Evolutionary conservation across 2,888 invertebrate species (phyloP).

Genomic region (Blera fallax): DNA sequence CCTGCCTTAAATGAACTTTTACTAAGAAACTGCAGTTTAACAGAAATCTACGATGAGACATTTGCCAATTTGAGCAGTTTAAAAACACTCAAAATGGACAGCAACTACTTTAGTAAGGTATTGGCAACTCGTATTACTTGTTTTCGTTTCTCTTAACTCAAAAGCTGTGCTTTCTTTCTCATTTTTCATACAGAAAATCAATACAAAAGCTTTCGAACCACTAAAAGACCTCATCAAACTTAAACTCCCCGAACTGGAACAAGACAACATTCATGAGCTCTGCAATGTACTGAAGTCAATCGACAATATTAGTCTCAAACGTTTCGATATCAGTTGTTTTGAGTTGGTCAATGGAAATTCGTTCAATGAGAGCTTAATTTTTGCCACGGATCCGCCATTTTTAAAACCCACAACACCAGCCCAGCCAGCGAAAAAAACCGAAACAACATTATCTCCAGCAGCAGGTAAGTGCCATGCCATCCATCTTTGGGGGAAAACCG

Average conservation of each 20-base stretch:
- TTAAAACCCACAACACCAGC: constrained; percentile 18
- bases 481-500: constrained; percentile 3
- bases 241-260: constrained; percentile 79
- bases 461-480: constrained; percentile 4
- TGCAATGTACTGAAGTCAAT: constrained; percentile 79
- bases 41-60: constrained; percentile 78
- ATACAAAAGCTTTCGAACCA: constrained; percentile 80
- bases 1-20: constrained; percentile 78
- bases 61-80: constrained; percentile 79
- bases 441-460: neutral
- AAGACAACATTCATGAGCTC: constrained; percentile 77
- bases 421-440: neutral
- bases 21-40: constrained; percentile 80
- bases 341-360: constrained; percentile 79
- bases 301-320: constrained; percentile 79
- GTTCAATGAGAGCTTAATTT: constrained; percentile 80
- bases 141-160: constrained; percentile 35
- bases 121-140: constrained; percentile 39
- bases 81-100: constrained; percentile 79
- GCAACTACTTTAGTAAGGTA: constrained; percentile 80
- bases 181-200: constrained; percentile 78
- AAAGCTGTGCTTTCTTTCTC: constrained; percentile 42
- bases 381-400: constrained; percentile 77
- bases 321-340: constrained; percentile 80
- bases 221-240: constrained; percentile 79